Conservation (phyloP, 2,888 invertebrate species). For the Tipula vernalis region DNA sequence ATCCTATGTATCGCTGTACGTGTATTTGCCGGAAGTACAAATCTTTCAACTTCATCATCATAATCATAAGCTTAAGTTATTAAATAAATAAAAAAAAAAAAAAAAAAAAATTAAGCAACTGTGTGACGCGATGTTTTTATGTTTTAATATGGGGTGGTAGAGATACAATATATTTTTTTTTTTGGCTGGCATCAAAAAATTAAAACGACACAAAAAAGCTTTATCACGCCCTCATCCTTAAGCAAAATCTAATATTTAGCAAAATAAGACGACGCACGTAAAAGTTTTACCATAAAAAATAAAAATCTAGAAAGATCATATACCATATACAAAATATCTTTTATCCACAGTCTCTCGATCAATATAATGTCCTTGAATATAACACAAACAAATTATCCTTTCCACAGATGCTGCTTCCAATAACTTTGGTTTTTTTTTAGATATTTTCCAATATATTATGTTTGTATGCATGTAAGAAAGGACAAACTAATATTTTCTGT, state of each 20-base stretch:
- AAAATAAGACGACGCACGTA: not conserved
- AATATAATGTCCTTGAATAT: not conserved
- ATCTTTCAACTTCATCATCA: not conserved
- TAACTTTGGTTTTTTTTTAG: not conserved
- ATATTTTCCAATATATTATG: not conserved
- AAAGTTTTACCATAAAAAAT: not conserved
- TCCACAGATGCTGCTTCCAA: not conserved
- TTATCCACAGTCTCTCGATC: not conserved
- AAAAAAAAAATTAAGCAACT: not conserved
- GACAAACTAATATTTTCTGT: not conserved
- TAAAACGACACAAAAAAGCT: not conserved
- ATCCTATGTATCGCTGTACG: not conserved
- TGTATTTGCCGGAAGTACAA: slow-evolving; percentile 4
- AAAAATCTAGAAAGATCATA: not conserved
- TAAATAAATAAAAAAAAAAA: not conserved
- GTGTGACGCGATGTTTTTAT: not conserved
- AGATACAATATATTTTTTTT: not conserved
- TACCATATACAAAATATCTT: not conserved
- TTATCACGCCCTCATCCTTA: not conserved
- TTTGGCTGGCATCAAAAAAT: not conserved
- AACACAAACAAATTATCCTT: not conserved
- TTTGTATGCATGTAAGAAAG: not conserved
- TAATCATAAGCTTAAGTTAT: not conserved
- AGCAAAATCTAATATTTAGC: not conserved
- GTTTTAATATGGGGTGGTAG: not conserved